Evolutionary conservation across 1,140 invertebrate species (phyloP), one percentile per base, ranked within the genome.

Genomic region (Drosophila bipectinata): DNA sequence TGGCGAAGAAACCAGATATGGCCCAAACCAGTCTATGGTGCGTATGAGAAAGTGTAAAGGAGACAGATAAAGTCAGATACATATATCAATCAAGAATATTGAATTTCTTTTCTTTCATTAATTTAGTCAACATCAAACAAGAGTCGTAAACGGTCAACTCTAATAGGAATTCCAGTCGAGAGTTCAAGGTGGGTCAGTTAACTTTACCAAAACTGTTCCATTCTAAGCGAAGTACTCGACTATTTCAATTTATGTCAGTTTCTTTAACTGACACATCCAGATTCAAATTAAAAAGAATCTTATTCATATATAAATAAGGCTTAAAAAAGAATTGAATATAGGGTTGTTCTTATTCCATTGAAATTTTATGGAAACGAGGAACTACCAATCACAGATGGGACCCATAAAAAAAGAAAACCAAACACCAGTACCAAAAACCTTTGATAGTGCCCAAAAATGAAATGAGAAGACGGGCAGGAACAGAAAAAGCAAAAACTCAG

Each of bases 51-150:
- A 75, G 72, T 75, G 72, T 75, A 75, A 75, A 75, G 54, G 71
- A 75, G 72, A 75, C 61, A 55, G 72, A 75, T 75, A 75, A 75
- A 74, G 54, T 53, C 39, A 66, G 53, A 75, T 66, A 61, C 72
- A 75, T 75, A 66, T 61, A 75, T 75, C 60, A 75, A 75, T 75
- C 72, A 75, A 75, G 57, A 61, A 58, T 75, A 75, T 75, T 60
- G 47, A 18, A 52, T 64, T 73, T 60, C 59, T 47, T 64, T 74
- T 56, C 41, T 52, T 55, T 53, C 45, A 58, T 53, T 74, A 75
- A 75, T 66, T 72, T 39, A 37, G 34, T 34, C 52, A 18, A 24
- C 26, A 21, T 14, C 57, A 10, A 37, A 37, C 45, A 26, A 60
- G 37, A 45, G 48, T 34, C 51, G 30, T 37, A 44, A 18, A 15